Base-by-base conservation (phyloP, 2,113 vertebrate species). In the Brachyistius frenatus region DNA sequence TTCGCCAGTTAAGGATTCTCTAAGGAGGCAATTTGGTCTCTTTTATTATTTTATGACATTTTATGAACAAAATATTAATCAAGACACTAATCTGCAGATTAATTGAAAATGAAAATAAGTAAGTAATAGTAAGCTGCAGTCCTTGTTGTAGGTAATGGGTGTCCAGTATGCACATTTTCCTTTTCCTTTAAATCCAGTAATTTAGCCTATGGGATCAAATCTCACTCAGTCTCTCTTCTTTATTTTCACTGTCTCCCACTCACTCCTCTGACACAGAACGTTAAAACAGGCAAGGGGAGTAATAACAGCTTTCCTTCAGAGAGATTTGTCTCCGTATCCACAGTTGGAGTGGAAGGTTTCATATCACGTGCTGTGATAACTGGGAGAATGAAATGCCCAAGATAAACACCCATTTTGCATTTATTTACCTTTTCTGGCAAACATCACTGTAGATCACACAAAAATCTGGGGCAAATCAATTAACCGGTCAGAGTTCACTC, bases 171-270 rank as follows among this genome's bases (percentile, higher is more conserved):
- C 13, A 44, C 10, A 44, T 3, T 4, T 3, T 44, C 41, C 10
- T 44, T 13, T 61, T 73, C 32, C 31, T 68, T 31, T 50, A 53
- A 53, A 53, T 62, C 53, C 44, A 36, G 31, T 58, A 11, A 70
- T 70, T 70, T 71, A 16, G 61, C 6, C 41, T 5, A n/a, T 23
- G 23, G 6, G 54, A 23, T 44, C 2, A 70, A 68, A 78, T 66
- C 5, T 10, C 61, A 9, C 46, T 81, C 15, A 46, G 23, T 44
- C 66, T 30, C 36, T 61, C 77, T 55, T 33, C 55, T 68, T 57
- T 66, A 11, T 79, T 61, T 50, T 39, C 47, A 39, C 23, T 55
- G 41, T 55, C 39, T 80, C 64, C 46, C 30, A 62, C 64, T 73
- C 33, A 62, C 53, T 78, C 55, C 63, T 57, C 31, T 58, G 50